These are phyloP conservation scores for Gambusia holbrooki DNA, from an alignment of 2,113 vertebrate genomes.

Conservation along the genomic window DNA sequence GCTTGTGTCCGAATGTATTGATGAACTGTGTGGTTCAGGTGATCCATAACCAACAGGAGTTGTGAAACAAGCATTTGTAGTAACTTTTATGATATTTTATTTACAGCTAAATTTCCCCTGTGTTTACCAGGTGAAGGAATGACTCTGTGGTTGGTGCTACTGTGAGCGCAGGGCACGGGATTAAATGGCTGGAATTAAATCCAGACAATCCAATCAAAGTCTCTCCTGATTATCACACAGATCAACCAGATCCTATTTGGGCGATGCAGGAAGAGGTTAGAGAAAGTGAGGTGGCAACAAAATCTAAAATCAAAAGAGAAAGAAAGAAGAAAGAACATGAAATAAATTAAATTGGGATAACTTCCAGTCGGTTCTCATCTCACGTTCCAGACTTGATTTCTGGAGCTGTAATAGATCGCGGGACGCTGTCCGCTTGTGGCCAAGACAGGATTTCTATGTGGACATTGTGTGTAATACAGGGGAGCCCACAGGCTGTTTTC, in stretches of 20 bases:
- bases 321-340: slow-evolving; percentile 21
- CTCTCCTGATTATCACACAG: slow-evolving; percentile 64
- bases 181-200: slow-evolving; percentile 71
- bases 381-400: slow-evolving; percentile 45
- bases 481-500: slow-evolving; percentile 71
- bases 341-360: slow-evolving; percentile 20
- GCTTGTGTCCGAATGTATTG: too few species aligned
- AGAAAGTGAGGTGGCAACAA: slow-evolving; percentile 41
- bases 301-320: slow-evolving; percentile 33
- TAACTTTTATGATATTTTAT: slow-evolving; percentile 54
- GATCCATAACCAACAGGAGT: slow-evolving; percentile 53
- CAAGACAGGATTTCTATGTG: slow-evolving; percentile 41
- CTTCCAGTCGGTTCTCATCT: slow-evolving; percentile 28
- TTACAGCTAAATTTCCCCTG: slow-evolving; percentile 19
- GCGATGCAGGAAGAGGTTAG: slow-evolving; percentile 42
- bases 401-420: slow-evolving; percentile 54
- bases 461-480: slow-evolving; percentile 53
- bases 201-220: slow-evolving; percentile 72
- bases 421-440: slow-evolving; percentile 62
- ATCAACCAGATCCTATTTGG: slow-evolving; percentile 66
- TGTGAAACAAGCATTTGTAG: slow-evolving; percentile 35
- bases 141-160: slow-evolving; percentile 59
- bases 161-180: slow-evolving; percentile 61
- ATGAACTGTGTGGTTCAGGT: slow-evolving; percentile 42
- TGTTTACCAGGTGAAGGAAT: slow-evolving; percentile 25